Conservation (phyloP, 1,140 invertebrate genomes). For the Drosophila suzukii region DNA sequence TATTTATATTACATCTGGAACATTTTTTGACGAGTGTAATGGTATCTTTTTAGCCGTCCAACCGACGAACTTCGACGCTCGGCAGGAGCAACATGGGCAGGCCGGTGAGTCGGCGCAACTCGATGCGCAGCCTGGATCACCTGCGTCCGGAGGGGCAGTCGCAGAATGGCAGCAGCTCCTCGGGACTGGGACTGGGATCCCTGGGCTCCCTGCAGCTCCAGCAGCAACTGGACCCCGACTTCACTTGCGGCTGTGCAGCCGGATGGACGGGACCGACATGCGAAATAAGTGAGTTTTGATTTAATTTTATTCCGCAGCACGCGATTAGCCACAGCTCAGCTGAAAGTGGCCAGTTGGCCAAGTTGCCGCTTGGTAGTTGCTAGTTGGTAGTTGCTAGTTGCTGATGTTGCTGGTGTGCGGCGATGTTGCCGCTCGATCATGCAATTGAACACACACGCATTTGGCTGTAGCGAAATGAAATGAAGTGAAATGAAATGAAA, state of each 20-base stretch:
- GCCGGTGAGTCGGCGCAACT: conserved; percentile 83
- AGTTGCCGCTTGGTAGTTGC: background rate
- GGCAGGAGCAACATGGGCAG: conserved; percentile 85
- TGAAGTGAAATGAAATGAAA: conserved; percentile 82
- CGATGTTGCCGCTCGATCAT: conserved; percentile 66
- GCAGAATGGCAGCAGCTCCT: conserved; percentile 43
- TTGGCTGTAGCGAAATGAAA: conserved; percentile 81
- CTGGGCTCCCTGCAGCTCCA: conserved; percentile 22
- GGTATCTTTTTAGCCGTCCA: conserved; percentile 50
- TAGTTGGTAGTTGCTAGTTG: background rate
- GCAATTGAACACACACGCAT: conserved; percentile 80
- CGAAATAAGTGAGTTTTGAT: conserved; percentile 87
- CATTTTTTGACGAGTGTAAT: conserved; percentile 6
- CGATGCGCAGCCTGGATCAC: conserved; percentile 67
- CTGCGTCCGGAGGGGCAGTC: conserved; percentile 44
- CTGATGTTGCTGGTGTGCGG: conserved; percentile 1
- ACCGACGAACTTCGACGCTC: conserved; percentile 69
- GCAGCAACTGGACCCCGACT: conserved; percentile 81
- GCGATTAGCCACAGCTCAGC: conserved; percentile 72
- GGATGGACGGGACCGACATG: conserved; percentile 95
- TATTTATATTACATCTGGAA: background rate
- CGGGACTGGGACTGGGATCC: conserved; percentile 1
- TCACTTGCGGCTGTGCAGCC: conserved; percentile 92
- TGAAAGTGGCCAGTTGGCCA: conserved; percentile 13
- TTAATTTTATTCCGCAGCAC: conserved; percentile 77